Conservation (phyloP, 2,113 vertebrate species). For the Tupaia tana region DNA sequence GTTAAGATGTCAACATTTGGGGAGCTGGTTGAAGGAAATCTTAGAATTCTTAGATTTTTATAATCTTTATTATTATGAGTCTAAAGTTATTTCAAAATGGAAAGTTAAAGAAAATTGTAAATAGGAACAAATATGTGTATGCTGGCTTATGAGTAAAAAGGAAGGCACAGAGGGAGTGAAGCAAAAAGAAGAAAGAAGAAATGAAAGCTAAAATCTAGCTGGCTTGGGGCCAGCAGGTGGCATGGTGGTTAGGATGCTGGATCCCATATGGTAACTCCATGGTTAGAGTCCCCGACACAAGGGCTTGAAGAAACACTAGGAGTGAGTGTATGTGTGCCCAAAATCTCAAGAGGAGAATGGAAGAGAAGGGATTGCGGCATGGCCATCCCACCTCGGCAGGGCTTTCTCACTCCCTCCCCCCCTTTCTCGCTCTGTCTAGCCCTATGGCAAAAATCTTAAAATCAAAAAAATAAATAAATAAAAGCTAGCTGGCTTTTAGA, state of each 20-base stretch:
- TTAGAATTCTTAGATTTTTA: conserved; percentile 44
- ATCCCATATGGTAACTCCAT: too few species aligned
- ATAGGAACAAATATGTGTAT: conserved; percentile 5
- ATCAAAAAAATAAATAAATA: too few species aligned
- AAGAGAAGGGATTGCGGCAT: too few species aligned
- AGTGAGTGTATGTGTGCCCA: too few species aligned
- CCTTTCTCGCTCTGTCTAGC: too few species aligned
- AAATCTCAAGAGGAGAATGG: too few species aligned
- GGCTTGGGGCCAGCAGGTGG: neutral
- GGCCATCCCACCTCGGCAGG: too few species aligned
- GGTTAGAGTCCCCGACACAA: too few species aligned
- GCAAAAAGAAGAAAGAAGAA: neutral
- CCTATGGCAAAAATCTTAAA: too few species aligned
- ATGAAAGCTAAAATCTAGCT: conserved; percentile 2
- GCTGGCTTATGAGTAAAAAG: neutral
- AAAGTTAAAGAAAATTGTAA: conserved; percentile 7
- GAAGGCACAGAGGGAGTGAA: neutral
- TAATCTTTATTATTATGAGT: conserved; percentile 30
- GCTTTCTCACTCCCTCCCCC: too few species aligned
- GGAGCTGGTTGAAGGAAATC: neutral
- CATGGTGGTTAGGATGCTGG: too few species aligned
- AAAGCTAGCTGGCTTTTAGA: conserved; percentile 12
- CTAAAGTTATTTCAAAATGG: conserved; percentile 51
- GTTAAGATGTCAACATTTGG: conserved; percentile 39
- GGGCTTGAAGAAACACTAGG: too few species aligned